phyloP scores from a whole-genome alignment of 2,888 invertebrate genomes.

The Frankliniella fusca region DNA sequence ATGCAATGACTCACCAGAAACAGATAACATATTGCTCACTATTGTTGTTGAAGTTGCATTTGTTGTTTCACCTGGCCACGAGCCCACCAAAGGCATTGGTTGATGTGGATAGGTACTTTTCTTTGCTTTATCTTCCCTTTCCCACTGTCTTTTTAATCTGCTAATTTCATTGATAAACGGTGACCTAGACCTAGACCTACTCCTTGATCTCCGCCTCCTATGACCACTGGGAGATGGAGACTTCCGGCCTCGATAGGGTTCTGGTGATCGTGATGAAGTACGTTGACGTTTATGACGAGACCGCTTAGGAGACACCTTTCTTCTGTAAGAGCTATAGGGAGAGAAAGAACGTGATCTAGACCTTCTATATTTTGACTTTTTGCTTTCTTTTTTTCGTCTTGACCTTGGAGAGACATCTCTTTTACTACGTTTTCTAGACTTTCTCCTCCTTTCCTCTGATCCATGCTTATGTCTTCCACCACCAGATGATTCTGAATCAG shows the following conservation, averaged over 20 bases:
- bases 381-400: neutral
- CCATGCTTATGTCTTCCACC: neutral
- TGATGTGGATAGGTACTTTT: neutral
- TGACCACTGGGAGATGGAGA: neutral
- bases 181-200: neutral
- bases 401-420: neutral
- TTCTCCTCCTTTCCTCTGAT: neutral
- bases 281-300: neutral
- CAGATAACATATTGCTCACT: neutral
- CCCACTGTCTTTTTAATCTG: neutral
- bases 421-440: neutral
- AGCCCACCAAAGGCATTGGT: neutral
- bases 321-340: neutral
- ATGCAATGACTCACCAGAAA: neutral
- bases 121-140: neutral
- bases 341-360: neutral
- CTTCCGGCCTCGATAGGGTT: neutral
- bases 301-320: neutral
- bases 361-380: neutral
- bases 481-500: neutral
- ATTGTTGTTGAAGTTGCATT: neutral
- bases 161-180: slow-evolving; percentile 2
- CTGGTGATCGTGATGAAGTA: neutral
- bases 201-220: neutral
- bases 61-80: neutral